These are phyloP conservation scores for Centropus bengalensis DNA, from an alignment of 2,113 vertebrate genomes.

Conservation along the genomic window DNA sequence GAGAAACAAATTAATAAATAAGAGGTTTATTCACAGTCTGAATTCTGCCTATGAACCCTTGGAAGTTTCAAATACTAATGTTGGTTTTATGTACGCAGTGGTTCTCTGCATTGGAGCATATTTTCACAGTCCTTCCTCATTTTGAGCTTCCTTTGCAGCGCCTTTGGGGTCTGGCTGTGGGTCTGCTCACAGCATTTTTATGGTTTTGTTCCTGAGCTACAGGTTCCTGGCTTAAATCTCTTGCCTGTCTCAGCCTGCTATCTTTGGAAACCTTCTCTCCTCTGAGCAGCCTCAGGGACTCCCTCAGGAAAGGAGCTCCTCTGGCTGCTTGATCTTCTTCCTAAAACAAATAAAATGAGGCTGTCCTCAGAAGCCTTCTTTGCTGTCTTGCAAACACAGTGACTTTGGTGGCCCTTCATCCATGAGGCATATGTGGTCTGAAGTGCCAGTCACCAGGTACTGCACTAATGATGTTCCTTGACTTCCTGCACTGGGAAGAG, in stretches of 20 bases:
- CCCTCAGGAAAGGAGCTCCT: background rate
- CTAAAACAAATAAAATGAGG: background rate
- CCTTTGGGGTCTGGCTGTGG: background rate
- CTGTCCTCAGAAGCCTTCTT: background rate
- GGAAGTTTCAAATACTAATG: background rate
- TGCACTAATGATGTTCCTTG: background rate
- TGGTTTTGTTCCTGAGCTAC: background rate
- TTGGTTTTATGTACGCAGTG: rapidly evolving
- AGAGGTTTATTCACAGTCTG: background rate
- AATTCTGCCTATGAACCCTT: background rate
- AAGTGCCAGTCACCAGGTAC: background rate
- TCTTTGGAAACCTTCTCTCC: background rate
- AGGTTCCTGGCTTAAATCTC: background rate
- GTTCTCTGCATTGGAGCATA: background rate
- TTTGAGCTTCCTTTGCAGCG: background rate
- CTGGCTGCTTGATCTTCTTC: background rate
- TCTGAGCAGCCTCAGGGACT: background rate
- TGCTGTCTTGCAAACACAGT: background rate
- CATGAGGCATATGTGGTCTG: rapidly evolving
- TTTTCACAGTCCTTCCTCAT: background rate
- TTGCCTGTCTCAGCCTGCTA: background rate
- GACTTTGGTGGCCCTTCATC: background rate
- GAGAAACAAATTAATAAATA: background rate
- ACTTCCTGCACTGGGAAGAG: background rate
- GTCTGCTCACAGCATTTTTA: background rate